phyloP scores from a whole-genome alignment of 2,888 invertebrate species.

The Argynnis bischoffii region DNA sequence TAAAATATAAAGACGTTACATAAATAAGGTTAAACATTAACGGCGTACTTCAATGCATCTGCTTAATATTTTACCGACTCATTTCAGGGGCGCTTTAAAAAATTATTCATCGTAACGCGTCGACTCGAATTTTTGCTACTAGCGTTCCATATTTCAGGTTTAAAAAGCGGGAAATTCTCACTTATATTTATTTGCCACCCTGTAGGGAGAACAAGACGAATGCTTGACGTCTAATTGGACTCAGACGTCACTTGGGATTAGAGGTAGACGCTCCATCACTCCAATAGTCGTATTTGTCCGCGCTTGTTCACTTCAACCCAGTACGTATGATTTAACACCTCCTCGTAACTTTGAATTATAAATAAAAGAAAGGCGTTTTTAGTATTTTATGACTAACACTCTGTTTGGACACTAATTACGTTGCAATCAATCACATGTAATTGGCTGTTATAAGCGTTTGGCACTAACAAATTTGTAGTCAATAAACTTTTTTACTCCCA shows the following conservation, averaged over 20 bases:
- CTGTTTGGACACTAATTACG: conserved; percentile 16
- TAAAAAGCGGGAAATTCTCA: conserved; percentile 49
- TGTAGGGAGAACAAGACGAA: conserved; percentile 59
- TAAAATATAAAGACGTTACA: background rate
- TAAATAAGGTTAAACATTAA: conserved; percentile 16
- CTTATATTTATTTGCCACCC: conserved; percentile 49
- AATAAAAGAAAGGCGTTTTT: conserved; percentile 4
- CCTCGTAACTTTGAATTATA: conserved; percentile 35
- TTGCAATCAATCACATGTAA: conserved; percentile 19
- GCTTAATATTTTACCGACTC: conserved; percentile 26
- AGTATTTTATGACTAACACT: background rate
- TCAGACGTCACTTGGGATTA: conserved; percentile 70
- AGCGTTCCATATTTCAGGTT: conserved; percentile 38
- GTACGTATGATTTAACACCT: conserved; percentile 43
- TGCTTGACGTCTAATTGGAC: conserved; percentile 76
- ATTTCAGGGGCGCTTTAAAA: conserved; percentile 24
- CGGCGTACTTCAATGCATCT: conserved; percentile 22
- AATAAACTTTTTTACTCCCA: conserved; percentile 24
- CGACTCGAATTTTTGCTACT: conserved; percentile 29
- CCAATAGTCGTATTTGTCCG: conserved; percentile 66
- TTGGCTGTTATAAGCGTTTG: conserved; percentile 25
- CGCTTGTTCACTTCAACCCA: conserved; percentile 53
- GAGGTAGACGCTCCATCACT: conserved; percentile 62
- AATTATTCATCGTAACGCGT: conserved; percentile 28
- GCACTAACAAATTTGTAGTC: conserved; percentile 25